A percentile compares a stretch with the other conserved stretches of the same genome.
Conservation (phyloP, 2,888 invertebrate species). For the Cephus pulcher region DNA sequence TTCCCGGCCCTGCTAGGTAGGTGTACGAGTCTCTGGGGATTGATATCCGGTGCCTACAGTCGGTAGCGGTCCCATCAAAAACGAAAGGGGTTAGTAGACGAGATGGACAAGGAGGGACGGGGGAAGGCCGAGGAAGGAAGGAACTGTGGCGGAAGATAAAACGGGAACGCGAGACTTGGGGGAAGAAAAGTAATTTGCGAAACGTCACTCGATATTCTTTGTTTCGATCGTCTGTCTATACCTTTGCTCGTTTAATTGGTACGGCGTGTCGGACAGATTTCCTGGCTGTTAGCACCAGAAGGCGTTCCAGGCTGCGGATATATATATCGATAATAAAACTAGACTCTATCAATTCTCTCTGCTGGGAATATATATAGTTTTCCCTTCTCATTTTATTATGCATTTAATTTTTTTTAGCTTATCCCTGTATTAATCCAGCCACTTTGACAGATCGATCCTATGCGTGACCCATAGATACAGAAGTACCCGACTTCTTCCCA, state of each 20-base stretch:
- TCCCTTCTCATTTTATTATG: neutral
- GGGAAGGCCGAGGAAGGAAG: neutral
- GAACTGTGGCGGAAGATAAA: conserved; percentile 6
- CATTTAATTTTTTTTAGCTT: neutral
- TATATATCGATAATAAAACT: neutral
- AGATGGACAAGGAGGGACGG: neutral
- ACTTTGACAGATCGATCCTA: neutral
- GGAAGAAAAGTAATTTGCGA: conserved; percentile 48
- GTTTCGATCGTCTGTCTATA: conserved; percentile 35
- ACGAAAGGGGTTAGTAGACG: neutral
- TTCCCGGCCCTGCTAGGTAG: neutral
- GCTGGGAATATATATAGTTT: neutral
- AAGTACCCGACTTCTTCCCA: neutral
- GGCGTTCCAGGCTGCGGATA: neutral
- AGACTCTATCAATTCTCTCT: neutral
- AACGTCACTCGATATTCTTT: conserved; percentile 42
- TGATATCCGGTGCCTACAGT: neutral
- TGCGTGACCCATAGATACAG: neutral
- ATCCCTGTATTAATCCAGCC: neutral
- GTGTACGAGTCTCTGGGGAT: neutral
- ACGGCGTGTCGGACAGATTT: conserved; percentile 5
- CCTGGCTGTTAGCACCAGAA: neutral
- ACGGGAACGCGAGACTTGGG: conserved; percentile 3
- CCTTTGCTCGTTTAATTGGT: conserved; percentile 31
- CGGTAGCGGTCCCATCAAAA: neutral